Evolutionary conservation across 2,113 vertebrate species (phyloP), one percentile per base, ranked within the genome.

Genomic region (Tyto alba): DNA sequence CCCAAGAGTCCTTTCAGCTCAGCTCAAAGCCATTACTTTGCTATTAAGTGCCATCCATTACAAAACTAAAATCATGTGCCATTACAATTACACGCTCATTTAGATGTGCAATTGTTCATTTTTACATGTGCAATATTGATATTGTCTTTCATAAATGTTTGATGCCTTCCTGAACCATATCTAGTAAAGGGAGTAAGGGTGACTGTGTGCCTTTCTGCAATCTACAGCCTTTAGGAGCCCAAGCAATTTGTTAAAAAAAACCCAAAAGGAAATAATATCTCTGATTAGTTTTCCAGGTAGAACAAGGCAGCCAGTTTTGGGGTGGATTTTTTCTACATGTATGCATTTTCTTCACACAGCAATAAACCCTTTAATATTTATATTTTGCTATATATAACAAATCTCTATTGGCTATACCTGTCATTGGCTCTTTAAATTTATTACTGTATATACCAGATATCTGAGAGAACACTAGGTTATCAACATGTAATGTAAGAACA

Each of bases 21-120:
- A 80, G 55, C 67, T 78, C 45, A 93, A 79, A 82, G 53, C 74
- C 91, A 91, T 89, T 69, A 89, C 38, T 93, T 91, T 90, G 45
- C 78, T 79, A 69, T 53, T 50, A 82, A 91, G 53, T 86, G 72
- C 45, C 62, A 91, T 80, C 71, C 82, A 59, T 62, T 67, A 57
- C 71, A 79, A 96, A 95, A 38, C 76, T 76, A 52, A 38, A 89
- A 73, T 75, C 67, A 89, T 3, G 15, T 68, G 47, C 90, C 89
- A 41, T 93, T 96, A 89, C 71, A 91, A 96, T 95, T 95, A 95
- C 88, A 91, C 1, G 29, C 81, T 94, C 71, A 55, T 59, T 94
- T 95, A 77, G 85, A 71, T 80, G 55, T 59, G 41, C 75, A 90
- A 85, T 82, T 85, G 82, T 78, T 93, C 75, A 47, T 62, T 88